Conservation (phyloP, 2,113 vertebrate species). For the Caretta caretta region DNA sequence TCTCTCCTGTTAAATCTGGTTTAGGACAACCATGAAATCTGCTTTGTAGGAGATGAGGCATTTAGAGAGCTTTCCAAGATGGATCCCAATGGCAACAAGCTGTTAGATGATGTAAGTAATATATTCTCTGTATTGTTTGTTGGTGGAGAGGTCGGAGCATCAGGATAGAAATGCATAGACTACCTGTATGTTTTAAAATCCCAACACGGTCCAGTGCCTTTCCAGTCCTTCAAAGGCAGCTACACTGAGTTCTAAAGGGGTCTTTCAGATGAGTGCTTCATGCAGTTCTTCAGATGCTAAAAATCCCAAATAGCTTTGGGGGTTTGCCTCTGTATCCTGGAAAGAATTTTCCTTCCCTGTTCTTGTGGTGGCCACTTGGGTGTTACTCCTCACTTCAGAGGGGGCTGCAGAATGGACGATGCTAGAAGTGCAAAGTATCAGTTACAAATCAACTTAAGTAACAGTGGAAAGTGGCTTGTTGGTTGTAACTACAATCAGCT, state of each 20-base stretch:
- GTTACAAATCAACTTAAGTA: not conserved
- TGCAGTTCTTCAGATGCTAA: not conserved
- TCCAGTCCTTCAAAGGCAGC: not conserved
- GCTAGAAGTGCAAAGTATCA: not conserved
- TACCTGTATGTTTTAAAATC: accelerated
- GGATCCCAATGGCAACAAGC: conserved; percentile 85
- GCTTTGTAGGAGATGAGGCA: conserved; percentile 95
- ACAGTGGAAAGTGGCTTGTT: not conserved
- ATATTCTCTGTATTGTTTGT: accelerated
- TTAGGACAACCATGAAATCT: conserved; percentile 96
- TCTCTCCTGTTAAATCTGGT: not conserved
- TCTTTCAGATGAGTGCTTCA: not conserved
- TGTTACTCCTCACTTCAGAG: not conserved
- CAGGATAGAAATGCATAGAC: not conserved
- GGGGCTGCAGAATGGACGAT: not conserved
- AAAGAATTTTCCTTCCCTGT: accelerated
- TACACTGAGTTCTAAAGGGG: accelerated
- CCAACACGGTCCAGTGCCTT: accelerated
- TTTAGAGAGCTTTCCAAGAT: conserved; percentile 91
- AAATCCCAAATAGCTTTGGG: not conserved
- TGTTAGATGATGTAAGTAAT: conserved; percentile 89
- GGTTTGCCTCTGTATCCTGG: not conserved
- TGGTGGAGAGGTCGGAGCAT: not conserved
- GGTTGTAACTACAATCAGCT: accelerated
- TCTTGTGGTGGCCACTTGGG: accelerated